Percentiles rank a stretch among this genome's conserved stretches.
Conservation (phyloP, 1,140 invertebrate species). For the Dendroctonus valens region DNA sequence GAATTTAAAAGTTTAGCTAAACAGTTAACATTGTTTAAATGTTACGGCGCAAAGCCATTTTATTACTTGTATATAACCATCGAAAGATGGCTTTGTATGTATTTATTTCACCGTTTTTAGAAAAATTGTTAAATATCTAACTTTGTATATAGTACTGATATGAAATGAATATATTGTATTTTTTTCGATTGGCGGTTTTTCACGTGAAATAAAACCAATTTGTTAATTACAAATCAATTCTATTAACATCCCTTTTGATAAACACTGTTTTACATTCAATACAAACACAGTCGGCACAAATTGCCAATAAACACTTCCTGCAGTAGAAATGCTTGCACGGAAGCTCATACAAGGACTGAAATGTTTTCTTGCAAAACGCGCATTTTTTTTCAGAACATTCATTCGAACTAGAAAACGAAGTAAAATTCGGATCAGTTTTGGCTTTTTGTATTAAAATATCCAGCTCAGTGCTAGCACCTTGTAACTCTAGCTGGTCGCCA, state of each 20-base stretch:
- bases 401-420: constrained; percentile 23
- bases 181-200: background rate
- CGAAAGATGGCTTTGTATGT: too few relatives aligned
- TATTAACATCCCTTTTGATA: constrained; percentile 39
- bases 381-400: constrained; percentile 32
- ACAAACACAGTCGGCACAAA: constrained; percentile 38
- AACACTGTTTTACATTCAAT: constrained; percentile 36
- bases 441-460: constrained; percentile 35
- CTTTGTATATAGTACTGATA: too few relatives aligned
- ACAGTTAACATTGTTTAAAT: too few relatives aligned
- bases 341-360: constrained; percentile 39
- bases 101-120: too few relatives aligned
- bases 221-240: constrained; percentile 35
- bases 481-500: background rate
- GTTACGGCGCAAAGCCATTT: too few relatives aligned
- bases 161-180: too few relatives aligned
- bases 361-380: constrained; percentile 33
- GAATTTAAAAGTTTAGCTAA: too few relatives aligned
- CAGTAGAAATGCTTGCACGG: constrained; percentile 46
- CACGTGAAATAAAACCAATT: background rate
- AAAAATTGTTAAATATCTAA: too few relatives aligned
- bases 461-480: constrained; percentile 22
- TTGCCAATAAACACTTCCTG: constrained; percentile 39
- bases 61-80: too few relatives aligned
- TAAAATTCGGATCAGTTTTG: constrained; percentile 33